These are phyloP conservation scores for Holotrichia oblita DNA, from an alignment of 1,140 invertebrate species.

Conservation along the genomic window DNA sequence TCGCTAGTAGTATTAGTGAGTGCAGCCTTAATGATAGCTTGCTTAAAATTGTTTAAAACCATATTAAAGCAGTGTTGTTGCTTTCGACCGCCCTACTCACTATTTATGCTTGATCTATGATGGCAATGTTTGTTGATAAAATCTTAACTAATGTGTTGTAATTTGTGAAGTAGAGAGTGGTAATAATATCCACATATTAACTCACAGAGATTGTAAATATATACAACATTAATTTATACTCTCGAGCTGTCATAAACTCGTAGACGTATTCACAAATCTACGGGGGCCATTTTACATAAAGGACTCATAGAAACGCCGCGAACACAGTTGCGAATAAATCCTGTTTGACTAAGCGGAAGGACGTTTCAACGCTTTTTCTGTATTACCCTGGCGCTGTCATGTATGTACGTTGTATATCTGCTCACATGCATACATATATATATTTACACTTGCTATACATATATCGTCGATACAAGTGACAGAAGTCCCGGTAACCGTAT, in stretches of 20 bases:
- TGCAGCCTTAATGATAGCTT: no score
- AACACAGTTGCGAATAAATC: not conserved
- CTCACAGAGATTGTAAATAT: no score
- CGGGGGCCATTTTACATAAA: not conserved
- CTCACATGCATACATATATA: not conserved
- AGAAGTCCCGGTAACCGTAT: not conserved
- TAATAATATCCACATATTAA: no score
- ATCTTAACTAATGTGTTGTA: no score
- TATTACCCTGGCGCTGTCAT: not conserved
- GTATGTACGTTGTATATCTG: not conserved
- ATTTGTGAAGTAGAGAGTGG: no score
- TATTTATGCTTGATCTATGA: no score
- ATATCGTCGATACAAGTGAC: not conserved
- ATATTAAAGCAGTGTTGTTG: no score
- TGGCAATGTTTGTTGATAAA: no score
- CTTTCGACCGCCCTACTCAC: no score
- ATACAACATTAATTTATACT: not conserved
- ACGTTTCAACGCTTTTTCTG: not conserved
- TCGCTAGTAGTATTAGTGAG: no score
- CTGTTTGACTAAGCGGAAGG: not conserved
- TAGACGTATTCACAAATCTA: not conserved
- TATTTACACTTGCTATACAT: conserved; percentile 3
- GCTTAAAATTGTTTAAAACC: no score
- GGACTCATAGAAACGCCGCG: not conserved
- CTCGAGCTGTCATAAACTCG: not conserved